Evolutionary conservation across 2,113 vertebrate species (phyloP).

Genomic region (Dendropsophus ebraccatus): DNA sequence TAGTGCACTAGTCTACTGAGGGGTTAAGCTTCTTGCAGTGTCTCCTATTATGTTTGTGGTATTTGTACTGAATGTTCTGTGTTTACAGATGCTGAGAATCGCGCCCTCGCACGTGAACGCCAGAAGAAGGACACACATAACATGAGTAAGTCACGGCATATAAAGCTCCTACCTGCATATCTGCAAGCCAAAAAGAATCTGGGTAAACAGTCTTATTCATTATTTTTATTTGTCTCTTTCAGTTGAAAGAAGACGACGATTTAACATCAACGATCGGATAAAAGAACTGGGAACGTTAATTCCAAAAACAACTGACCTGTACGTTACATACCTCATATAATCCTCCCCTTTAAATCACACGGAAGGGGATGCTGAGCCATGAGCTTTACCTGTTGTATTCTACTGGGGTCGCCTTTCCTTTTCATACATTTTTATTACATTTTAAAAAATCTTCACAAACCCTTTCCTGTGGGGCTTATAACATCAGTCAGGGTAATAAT

Average conservation of each 20-base stretch:
- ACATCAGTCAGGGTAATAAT: no score
- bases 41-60: not conserved
- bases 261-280: conserved; percentile 98
- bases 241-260: conserved; percentile 93
- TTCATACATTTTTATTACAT: no score
- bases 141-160: conserved; percentile 81
- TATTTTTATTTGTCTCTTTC: conserved; percentile 17
- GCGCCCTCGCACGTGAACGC: conserved; percentile 92
- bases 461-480: no score
- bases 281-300: conserved; percentile 97
- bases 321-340: conserved; percentile 64
- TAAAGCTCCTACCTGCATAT: not conserved
- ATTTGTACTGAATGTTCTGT: conserved; percentile 55
- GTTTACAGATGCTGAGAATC: conserved; percentile 84
- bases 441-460: no score
- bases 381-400: no score
- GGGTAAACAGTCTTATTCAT: no score
- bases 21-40: not conserved
- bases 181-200: no score
- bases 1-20: no score
- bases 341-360: no score
- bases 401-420: no score
- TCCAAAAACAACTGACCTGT: conserved; percentile 97
- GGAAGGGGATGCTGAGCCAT: no score
- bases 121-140: conserved; percentile 99